Base-by-base conservation (phyloP, 2,888 invertebrate species). In the Drosophila algonquin region DNA sequence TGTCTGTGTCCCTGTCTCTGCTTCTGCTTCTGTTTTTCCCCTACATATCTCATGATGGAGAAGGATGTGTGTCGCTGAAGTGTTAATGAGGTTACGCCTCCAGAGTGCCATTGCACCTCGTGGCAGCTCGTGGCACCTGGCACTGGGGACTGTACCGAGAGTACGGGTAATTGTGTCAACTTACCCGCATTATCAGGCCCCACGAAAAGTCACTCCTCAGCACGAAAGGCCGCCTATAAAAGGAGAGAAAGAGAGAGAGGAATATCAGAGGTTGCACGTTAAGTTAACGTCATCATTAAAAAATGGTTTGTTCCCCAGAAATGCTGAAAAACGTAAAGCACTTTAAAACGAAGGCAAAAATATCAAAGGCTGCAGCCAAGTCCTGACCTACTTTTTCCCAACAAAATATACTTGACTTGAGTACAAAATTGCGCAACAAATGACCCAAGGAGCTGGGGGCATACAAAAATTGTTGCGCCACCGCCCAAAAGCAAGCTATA, bases 21-120 rank as follows among this genome's bases (percentile, higher is more conserved):
- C 27, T 24, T 24, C 40, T 35, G 27, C 45, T 51, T 21, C 5
- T 12, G 32, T 9, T 16, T 40, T n/a, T 40, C n/a, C 40, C 40
- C 40, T 7, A 40, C 40, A 40, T 35, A 12, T 58, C 35, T 40
- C 51, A 51, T 16, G 14, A n/a, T 21, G 27, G 21, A 30, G 27
- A 24, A 61, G 63, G 45, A 63, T 67, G 74, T 52, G 55, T 52
- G 53, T 46, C 58, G 60, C 55, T 69, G 60, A 72, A 74, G 80
- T 81, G 78, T 78, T 81, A 80, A 81, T 78, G 83, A 78, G 83
- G 57, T 74, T 70, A 60, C 48, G 56, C 51, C 72, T 75, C 77
- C 65, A 60, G 68, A 81, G 68, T 74, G 71, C 74, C 70, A 61
- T 55, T 32, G 54, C 54, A 71, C 61, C 72, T 35, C 12, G 35